Evolutionary conservation across 2,113 vertebrate species (phyloP).

Genomic region (Semnopithecus entellus): DNA sequence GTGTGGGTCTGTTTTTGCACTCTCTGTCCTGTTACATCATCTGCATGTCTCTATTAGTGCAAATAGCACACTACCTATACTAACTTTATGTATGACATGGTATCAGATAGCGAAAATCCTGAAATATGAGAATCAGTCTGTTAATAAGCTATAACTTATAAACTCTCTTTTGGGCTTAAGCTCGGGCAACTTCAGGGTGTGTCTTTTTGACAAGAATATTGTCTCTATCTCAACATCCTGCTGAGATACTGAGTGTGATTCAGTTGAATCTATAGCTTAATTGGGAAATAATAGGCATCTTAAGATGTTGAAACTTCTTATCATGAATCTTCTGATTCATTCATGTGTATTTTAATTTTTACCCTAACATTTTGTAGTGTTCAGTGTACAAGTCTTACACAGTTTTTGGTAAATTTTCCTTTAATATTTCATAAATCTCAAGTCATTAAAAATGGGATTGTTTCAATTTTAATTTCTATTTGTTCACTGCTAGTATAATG

Average conservation of each 20-base stretch:
- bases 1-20: not conserved
- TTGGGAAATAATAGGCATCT: not conserved
- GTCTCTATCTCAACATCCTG: not conserved
- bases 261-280: not conserved
- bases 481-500: not conserved
- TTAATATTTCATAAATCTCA: not conserved
- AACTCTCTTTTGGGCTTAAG: too few relatives aligned
- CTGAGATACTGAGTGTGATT: not conserved
- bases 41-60: not conserved
- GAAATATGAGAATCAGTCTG: not conserved
- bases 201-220: too few relatives aligned
- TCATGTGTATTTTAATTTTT: not conserved
- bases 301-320: conserved; percentile 7
- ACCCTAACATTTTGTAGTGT: not conserved
- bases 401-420: not conserved
- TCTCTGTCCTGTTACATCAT: not conserved
- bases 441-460: not conserved
- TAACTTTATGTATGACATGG: not conserved
- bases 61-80: not conserved
- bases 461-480: not conserved
- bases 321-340: not conserved
- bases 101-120: not conserved
- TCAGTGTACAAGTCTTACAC: not conserved
- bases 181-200: too few relatives aligned
- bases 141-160: not conserved